Percentiles rank a stretch among this genome's conserved stretches.
Conservation (phyloP, 92 coral and sea anemone genomes). For the Nematostella vectensis region DNA sequence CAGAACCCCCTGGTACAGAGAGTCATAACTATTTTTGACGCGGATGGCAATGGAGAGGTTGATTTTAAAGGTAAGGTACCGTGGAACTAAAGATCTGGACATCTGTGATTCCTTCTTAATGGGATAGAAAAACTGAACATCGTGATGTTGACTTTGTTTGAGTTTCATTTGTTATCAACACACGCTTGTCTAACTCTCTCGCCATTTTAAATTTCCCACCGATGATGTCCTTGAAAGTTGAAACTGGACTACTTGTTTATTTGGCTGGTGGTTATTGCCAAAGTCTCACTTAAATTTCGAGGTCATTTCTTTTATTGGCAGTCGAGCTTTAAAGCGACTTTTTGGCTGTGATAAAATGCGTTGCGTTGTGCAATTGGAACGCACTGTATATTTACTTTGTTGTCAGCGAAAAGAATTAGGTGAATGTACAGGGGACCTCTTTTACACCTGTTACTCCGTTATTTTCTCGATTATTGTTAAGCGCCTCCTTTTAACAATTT, state of each 20-base stretch:
- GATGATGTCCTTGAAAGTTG: not conserved
- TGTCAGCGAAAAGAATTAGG: no score
- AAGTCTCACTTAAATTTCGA: not conserved
- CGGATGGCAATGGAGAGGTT: conserved; percentile 98
- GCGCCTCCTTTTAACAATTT: no score
- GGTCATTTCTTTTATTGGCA: no score
- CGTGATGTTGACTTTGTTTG: conserved; percentile 21
- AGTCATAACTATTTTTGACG: conserved; percentile 94
- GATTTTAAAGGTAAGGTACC: conserved; percentile 94
- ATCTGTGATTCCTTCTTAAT: not conserved
- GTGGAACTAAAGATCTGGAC: no score
- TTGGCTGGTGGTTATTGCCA: not conserved
- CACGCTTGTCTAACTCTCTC: conserved; percentile 3
- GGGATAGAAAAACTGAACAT: not conserved
- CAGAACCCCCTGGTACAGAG: conserved; percentile 97
- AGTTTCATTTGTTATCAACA: conserved; percentile 6
- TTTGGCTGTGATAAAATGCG: no score
- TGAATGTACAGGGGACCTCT: no score
- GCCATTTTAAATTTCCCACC: conserved; percentile 44
- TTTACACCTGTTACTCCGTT: no score
- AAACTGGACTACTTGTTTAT: not conserved
- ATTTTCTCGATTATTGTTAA: no score
- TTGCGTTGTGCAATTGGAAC: no score
- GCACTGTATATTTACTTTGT: no score
- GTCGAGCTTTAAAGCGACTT: no score